Evolutionary conservation across 2,113 vertebrate genomes (phyloP), one percentile per base, ranked within the genome.

Genomic region (Pardalotus punctatus): DNA sequence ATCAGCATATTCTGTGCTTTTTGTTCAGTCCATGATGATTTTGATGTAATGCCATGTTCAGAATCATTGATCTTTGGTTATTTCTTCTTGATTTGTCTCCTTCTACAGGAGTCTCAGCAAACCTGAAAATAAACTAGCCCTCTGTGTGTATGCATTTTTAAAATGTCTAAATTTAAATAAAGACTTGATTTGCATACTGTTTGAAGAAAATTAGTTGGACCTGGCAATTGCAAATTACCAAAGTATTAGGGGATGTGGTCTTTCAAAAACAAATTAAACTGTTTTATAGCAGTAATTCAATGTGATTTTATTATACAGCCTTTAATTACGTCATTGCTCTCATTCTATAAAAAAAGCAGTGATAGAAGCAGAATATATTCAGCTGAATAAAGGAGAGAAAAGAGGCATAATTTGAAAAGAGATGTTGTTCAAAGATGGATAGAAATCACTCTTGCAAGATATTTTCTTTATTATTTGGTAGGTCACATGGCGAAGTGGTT

Each of bases 381-480:
- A 62, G 14, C 54, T 81, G 61, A 86, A 51, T 38, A 35, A 54
- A 61, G 25, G 54, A 57, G 14, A 73, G 42, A 33, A 80, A 15
- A 78, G 18, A 84, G 28, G 6, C 3, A 1, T 54, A 38, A 82
- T 42, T 84, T 71, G 57, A 40, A 72, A 80, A 72, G 51, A 35
- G 6, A 12, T 81, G 60, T 43, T 90, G 45, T 77, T 90, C 54
- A 81, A 85, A 94, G 22, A 50, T 38, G 65, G 58, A 35, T 77
- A 38, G 72, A 62, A 85, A 66, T 43, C 4, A 6, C 36, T 69
- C 53, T 90, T 67, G 62, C 54, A 58, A 69, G 56, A 36, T 92
- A 62, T 85, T 94, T 82, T 60, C 90, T 94, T 93, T 94, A 84
- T 90, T 92, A 79, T 91, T 94, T 95, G 72, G 73, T 92, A 81